These are phyloP conservation scores for Hypomecis atomaria DNA, from an alignment of 2,888 invertebrate species.

Conservation along the genomic window DNA sequence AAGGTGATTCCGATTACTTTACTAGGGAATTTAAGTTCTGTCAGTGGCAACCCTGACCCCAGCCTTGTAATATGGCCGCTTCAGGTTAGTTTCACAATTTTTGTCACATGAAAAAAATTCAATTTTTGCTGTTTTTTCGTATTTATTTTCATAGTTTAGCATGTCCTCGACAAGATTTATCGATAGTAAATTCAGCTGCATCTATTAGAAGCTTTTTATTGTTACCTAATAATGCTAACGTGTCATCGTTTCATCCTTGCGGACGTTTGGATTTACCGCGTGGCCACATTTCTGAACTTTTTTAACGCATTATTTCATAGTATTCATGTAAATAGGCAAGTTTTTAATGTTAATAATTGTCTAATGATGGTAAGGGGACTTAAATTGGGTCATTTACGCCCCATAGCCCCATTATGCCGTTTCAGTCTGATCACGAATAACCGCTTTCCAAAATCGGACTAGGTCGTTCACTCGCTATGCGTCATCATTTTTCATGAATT, in stretches of 20 bases:
- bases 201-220: conserved; percentile 47
- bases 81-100: conserved; percentile 87
- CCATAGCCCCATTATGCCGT: conserved; percentile 48
- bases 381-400: conserved; percentile 48
- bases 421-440: conserved; percentile 65
- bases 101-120: conserved; percentile 79
- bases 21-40: conserved; percentile 42
- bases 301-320: conserved; percentile 51
- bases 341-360: conserved; percentile 42
- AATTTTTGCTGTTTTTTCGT: conserved; percentile 50
- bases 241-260: conserved; percentile 82
- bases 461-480: conserved; percentile 78
- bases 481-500: conserved; percentile 72
- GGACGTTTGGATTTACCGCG: conserved; percentile 84
- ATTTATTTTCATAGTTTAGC: conserved; percentile 50
- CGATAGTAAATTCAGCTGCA: conserved; percentile 42
- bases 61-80: conserved; percentile 89
- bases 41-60: conserved; percentile 78
- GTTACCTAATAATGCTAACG: conserved; percentile 81
- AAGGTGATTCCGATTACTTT: neutral
- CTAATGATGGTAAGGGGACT: conserved; percentile 45
- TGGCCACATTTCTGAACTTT: conserved; percentile 79
- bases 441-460: conserved; percentile 76
- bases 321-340: conserved; percentile 42
- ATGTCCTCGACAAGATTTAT: conserved; percentile 49